Evolutionary conservation across 2,888 invertebrate genomes (phyloP), one percentile per base, ranked within the genome.

Genomic region (Drosophila eohydei): DNA sequence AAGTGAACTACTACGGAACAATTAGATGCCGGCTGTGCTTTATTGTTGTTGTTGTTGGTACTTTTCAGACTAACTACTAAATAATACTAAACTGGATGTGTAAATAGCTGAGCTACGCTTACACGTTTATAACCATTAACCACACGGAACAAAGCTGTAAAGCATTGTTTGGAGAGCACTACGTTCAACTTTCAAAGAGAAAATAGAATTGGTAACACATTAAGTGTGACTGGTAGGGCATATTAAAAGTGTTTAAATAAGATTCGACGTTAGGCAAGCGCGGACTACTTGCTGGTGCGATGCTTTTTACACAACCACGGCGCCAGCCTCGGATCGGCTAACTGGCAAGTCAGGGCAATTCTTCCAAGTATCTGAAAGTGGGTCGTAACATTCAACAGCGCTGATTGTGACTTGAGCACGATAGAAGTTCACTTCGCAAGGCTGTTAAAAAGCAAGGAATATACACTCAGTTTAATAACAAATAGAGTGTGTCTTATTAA

Each of bases 301-400:
- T 43, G 21, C 11, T 26, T 41, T 40, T 95, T 95, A 95, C 91
- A 95, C 95, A 90, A 97, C 96, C 65, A 97, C 96, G 73, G 97
- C 97, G 70, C 97, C 97, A 50, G 97, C 97, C 93, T 97, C 97
- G 60, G 97, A 96, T 75, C 98, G 95, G 83, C 96, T 96, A 90
- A 96, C 96, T 30, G 97, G 97, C 91, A 98, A 94, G 73, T 96
- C 94, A 51, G 96, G 96, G 79, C 96, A 96, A 84, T 95, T 94
- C 77, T 95, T 94, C 98, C 98, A 98, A 58, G 93, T 93, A 92
- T 96, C 95, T 14, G 94, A 95, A 63, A 95, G 93, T 11, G 97
- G 97, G 93, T 97, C 96, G 93, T 96, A 98, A 81, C 96, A 94
- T 93, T 98, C 97, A 14, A 97, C 97, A 58, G 95, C 95, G 79